Conservation (phyloP, 2,113 vertebrate species). For the Pantherophis guttatus region DNA sequence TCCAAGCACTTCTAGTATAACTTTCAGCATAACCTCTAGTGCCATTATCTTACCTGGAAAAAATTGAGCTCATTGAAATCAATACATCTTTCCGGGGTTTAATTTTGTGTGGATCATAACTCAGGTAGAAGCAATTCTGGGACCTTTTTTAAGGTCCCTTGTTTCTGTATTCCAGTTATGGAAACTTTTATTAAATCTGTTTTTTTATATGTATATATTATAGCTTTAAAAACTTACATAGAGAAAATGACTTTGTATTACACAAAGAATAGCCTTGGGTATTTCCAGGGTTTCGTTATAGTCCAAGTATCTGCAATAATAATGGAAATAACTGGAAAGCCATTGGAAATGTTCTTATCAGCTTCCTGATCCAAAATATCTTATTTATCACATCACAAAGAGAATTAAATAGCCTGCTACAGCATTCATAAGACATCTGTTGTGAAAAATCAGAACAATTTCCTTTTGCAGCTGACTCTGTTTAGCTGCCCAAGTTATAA, state of each 20-base stretch:
- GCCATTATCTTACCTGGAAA: neutral
- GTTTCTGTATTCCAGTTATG: neutral
- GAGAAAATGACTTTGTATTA: neutral
- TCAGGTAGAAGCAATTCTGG: neutral
- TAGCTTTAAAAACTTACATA: neutral
- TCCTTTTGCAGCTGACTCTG: constrained; percentile 8
- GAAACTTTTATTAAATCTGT: neutral
- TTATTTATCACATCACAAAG: neutral
- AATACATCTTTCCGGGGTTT: neutral
- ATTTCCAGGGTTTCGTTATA: neutral
- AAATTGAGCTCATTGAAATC: neutral
- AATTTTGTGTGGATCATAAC: neutral
- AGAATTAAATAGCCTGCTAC: constrained; percentile 23
- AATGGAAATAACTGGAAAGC: constrained; percentile 2
- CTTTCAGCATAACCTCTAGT: neutral
- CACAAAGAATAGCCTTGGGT: neutral
- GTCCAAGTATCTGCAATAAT: neutral
- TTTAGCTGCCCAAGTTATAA: neutral
- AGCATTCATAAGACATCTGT: constrained; percentile 10
- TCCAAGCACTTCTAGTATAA: neutral
- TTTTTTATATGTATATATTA: constrained; percentile 25
- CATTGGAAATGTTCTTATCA: constrained; percentile 17
- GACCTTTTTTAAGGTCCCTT: neutral
- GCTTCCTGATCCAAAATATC: constrained; percentile 25
- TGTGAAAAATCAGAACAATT: constrained; percentile 20